Evolutionary conservation across 1,140 invertebrate species (phyloP), one percentile per base, ranked within the genome.

Genomic region (Drosophila nannoptera): DNA sequence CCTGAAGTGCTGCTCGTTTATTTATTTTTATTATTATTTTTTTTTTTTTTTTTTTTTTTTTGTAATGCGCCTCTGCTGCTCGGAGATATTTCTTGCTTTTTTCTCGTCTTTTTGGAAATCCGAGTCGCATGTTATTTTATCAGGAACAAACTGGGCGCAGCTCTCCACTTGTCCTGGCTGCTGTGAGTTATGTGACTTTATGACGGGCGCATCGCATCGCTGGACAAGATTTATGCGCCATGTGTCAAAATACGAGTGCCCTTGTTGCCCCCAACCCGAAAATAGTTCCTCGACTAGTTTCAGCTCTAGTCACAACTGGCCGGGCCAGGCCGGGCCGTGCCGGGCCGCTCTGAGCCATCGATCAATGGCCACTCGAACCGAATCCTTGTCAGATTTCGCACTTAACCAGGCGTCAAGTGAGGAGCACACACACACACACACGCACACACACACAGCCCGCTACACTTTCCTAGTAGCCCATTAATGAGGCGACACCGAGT

Each of bases 81-180:
- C 48, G 5, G 16, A 29, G 29, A 29, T 22, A 9, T 4, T 8
- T 49, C n/a, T 9, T 36, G 40, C 16, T 4, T 14, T 29, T 46
- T 14, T 9, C 45, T 45, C 9, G 40, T 12, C n/a, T 12, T 50
- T 12, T 4, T 4, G 62, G 87, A 84, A 88, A 88, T 84, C 50
- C 55, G 87, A 88, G 73, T 68, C 70, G 54, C 63, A 88, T 87
- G 83, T 87, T 88, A 78, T 86, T 86, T 78, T 84, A 80, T 84
- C 80, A 75, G 74, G 71, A 87, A 84, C 1, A 22, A 75, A 69
- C 53, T 69, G 64, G 64, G 58, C 65, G 45, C 49, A 61, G 12
- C 60, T 29, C 66, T 46, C 64, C 62, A 80, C 73, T 77, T 78
- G 75, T 9, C 54, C 49, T 72, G 12, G 31, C 9, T 33, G 29